These are phyloP conservation scores for Heterodera filipjevi DNA, from an alignment of 2,888 invertebrate genomes.

Conservation along the genomic window DNA sequence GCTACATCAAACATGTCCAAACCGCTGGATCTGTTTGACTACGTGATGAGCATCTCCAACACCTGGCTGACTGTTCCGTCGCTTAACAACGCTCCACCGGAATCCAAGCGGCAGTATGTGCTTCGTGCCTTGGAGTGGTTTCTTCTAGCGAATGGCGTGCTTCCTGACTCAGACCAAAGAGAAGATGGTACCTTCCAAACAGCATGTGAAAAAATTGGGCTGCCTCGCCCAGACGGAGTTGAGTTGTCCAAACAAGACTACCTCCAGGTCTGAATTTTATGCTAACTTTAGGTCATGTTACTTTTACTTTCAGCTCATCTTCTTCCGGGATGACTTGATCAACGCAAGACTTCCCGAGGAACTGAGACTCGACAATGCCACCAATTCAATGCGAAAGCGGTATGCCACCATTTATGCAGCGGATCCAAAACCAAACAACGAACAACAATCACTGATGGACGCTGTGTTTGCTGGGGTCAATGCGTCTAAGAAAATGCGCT, in stretches of 20 bases:
- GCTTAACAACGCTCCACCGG: not conserved
- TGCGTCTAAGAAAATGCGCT: not conserved
- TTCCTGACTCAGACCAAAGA: not conserved
- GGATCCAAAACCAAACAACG: not conserved
- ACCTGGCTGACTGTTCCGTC: not conserved
- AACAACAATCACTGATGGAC: not conserved
- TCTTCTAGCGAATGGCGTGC: not conserved
- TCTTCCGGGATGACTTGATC: not conserved
- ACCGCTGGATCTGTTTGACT: not conserved
- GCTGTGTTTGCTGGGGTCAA: not conserved
- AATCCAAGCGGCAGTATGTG: not conserved
- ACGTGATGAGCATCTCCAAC: not conserved
- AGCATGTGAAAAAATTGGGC: not conserved
- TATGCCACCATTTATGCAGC: not conserved
- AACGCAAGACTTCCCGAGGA: not conserved
- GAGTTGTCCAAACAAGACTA: not conserved
- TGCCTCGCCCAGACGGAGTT: not conserved
- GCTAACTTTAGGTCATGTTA: not conserved
- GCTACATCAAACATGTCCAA: not conserved
- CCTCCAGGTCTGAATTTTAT: not conserved
- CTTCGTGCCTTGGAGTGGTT: slow-evolving; percentile 8
- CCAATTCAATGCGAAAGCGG: not conserved
- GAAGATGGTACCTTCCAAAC: not conserved
- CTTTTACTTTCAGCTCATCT: not conserved
- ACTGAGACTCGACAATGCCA: not conserved